A percentile compares a stretch with the other conserved stretches of the same genome.
Conservation (phyloP, 2,797 vertebrate genomes). For the Hypotaenidia philippensis region DNA sequence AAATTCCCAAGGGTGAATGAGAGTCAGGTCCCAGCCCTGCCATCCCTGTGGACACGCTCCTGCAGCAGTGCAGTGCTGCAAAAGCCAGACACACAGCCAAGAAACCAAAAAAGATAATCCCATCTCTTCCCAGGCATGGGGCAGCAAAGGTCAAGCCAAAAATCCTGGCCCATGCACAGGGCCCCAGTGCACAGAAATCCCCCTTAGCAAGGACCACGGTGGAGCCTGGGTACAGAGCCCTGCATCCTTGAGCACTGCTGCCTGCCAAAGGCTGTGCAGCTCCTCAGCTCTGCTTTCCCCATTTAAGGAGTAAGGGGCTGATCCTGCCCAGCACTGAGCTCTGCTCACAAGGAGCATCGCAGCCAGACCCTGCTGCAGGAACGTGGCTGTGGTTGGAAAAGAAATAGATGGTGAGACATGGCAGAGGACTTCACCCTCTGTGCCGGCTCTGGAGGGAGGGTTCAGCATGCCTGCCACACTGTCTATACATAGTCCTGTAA, state of each 20-base stretch:
- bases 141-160: background rate
- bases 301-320: fast-evolving
- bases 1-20: background rate
- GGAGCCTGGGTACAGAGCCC: fast-evolving
- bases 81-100: background rate
- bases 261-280: fast-evolving
- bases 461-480: background rate
- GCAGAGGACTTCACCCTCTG: background rate
- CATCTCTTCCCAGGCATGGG: background rate
- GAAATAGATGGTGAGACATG: background rate
- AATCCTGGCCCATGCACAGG: background rate
- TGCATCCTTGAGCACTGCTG: fast-evolving
- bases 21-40: background rate
- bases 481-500: background rate
- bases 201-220: fast-evolving
- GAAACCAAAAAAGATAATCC: background rate
- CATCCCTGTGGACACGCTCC: background rate
- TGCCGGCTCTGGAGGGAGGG: background rate
- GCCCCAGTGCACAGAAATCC: background rate
- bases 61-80: background rate
- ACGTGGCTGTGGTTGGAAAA: background rate
- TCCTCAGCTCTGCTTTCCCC: background rate
- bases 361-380: background rate
- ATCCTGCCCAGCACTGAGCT: background rate
- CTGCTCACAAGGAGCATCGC: background rate